A percentile compares a stretch with the other conserved stretches of the same genome.
phyloP scores from a whole-genome alignment of 2,888 invertebrate genomes.

The Stenoptilia bipunctidactyla region DNA sequence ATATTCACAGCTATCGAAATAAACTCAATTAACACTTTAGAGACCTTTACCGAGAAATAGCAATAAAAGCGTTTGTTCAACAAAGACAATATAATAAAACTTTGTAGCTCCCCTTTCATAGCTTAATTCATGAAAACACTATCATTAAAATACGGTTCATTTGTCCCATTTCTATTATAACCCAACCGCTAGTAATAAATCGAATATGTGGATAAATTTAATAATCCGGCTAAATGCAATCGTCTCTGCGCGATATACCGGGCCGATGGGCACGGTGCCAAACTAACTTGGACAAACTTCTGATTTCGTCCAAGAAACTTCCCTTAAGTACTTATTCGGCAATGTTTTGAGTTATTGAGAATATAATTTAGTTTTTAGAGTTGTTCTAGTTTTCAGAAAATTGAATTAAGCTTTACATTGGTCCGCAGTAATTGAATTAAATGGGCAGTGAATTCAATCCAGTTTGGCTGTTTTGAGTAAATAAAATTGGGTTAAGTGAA shows the following conservation, averaged over 20 bases:
- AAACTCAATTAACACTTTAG: too few relatives aligned
- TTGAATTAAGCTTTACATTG: too few relatives aligned
- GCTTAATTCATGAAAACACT: too few relatives aligned
- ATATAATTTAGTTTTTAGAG: constrained; percentile 10
- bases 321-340: constrained; percentile 12
- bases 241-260: constrained; percentile 9
- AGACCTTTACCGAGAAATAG: too few relatives aligned
- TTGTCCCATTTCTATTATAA: too few relatives aligned
- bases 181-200: constrained; percentile 8
- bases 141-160: too few relatives aligned
- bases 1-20: too few relatives aligned
- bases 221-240: constrained; percentile 4
- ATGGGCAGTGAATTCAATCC: constrained; percentile 5
- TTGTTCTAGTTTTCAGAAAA: not conserved
- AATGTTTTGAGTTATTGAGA: constrained; percentile 12
- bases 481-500: not conserved
- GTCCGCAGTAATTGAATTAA: too few relatives aligned
- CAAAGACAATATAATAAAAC: too few relatives aligned
- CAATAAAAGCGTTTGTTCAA: too few relatives aligned
- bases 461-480: constrained; percentile 4
- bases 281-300: constrained; percentile 7
- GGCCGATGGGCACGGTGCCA: constrained; percentile 14
- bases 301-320: constrained; percentile 12
- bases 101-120: too few relatives aligned
- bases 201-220: constrained; percentile 16